Evolutionary conservation across 2,113 vertebrate species (phyloP).

Genomic region (Taurulus bubalis): DNA sequence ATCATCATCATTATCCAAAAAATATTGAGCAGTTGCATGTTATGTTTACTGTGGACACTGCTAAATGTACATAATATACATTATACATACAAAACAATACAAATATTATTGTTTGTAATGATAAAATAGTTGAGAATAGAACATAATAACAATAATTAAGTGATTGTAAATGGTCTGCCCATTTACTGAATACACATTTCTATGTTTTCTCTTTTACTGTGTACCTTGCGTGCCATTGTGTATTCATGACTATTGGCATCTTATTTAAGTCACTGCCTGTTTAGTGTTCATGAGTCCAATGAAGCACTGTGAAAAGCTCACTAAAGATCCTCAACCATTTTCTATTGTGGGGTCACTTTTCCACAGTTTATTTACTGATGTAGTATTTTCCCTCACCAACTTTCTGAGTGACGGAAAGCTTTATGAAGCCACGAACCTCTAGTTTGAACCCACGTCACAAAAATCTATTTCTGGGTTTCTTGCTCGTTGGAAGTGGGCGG

Average conservation of each 20-base stretch:
- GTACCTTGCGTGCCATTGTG: not conserved
- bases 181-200: not conserved
- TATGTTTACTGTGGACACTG: not conserved
- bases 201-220: not conserved
- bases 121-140: not conserved
- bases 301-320: not conserved
- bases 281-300: not conserved
- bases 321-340: not conserved
- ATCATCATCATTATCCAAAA: not conserved
- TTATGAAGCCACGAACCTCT: not conserved
- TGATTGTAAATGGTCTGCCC: not conserved
- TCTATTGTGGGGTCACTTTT: not conserved
- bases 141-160: not conserved
- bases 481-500: not conserved
- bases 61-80: not conserved
- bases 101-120: not conserved
- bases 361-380: not conserved
- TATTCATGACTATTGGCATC: not conserved
- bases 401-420: not conserved
- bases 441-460: not conserved
- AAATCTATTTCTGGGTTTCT: not conserved
- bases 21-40: not conserved
- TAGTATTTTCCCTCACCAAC: not conserved
- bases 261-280: not conserved
- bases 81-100: not conserved